Conservation (phyloP, 1,140 invertebrate genomes). For the Megalonaias nervosa region DNA sequence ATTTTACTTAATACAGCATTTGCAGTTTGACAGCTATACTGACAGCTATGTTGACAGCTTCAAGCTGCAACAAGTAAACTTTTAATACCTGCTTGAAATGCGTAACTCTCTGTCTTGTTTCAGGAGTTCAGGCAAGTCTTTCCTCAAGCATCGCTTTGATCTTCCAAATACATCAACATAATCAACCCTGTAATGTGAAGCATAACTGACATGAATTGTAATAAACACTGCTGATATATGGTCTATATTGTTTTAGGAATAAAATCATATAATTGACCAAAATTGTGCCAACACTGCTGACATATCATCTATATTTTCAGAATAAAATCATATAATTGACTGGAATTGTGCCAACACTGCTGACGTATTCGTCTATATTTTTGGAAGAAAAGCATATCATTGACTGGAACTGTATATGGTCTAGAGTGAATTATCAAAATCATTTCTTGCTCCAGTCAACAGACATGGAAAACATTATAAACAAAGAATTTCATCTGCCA, state of each 20-base stretch:
- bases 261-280: not conserved
- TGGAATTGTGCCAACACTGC: not conserved
- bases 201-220: not conserved
- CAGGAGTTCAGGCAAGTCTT: constrained; percentile 82
- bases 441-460: too few species aligned
- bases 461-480: too few species aligned
- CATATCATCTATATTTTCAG: not conserved
- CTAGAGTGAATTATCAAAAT: too few species aligned
- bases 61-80: not conserved
- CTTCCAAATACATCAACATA: constrained; percentile 91
- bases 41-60: too few species aligned
- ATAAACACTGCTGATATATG: not conserved
- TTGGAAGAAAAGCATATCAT: not conserved
- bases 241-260: not conserved
- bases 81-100: constrained; percentile 11
- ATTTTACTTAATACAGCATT: too few species aligned
- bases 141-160: constrained; percentile 84
- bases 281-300: not conserved
- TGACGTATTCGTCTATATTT: not conserved
- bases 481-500: too few species aligned
- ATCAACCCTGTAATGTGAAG: constrained; percentile 79
- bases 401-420: not conserved
- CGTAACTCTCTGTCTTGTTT: constrained; percentile 80
- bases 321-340: not conserved
- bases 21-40: too few species aligned